Percentiles rank a stretch among this genome's conserved stretches.
These are phyloP conservation scores for Andrena dorsata DNA, from an alignment of 2,888 invertebrate species.

Conservation along the genomic window DNA sequence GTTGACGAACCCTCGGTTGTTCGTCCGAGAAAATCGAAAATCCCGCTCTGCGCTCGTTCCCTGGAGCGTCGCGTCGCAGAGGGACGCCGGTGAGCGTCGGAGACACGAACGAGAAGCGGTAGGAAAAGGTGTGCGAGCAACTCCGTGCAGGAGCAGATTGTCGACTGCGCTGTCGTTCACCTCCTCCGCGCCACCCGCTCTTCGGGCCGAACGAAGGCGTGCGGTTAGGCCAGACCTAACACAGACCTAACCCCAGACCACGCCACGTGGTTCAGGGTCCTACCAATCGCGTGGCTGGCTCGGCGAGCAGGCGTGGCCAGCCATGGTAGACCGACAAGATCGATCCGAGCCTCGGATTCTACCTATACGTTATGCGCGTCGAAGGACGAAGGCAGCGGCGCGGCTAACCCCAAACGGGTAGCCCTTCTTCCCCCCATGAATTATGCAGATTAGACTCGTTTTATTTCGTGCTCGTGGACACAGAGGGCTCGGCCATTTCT, in stretches of 20 bases:
- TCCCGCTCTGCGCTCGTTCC: background rate
- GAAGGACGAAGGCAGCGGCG: conserved; percentile 56
- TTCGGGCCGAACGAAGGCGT: conserved; percentile 41
- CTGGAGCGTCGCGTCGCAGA: conserved; percentile 18
- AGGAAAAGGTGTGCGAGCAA: conserved; percentile 72
- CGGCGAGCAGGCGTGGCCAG: conserved; percentile 50
- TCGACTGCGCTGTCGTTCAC: conserved; percentile 79
- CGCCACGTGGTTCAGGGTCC: conserved; percentile 48
- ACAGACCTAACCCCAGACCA: conserved; percentile 31
- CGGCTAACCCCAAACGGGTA: conserved; percentile 64
- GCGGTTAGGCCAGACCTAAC: conserved; percentile 19
- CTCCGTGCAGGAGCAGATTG: conserved; percentile 80
- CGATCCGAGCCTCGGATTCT: conserved; percentile 60
- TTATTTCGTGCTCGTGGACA: conserved; percentile 63
- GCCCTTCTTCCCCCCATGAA: conserved; percentile 74
- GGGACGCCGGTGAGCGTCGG: conserved; percentile 51
- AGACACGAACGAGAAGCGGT: conserved; percentile 71
- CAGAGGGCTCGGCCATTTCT: conserved; percentile 55
- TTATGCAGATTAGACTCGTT: conserved; percentile 73
- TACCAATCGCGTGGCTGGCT: conserved; percentile 44
- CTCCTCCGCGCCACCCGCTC: conserved; percentile 73
- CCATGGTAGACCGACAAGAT: conserved; percentile 63
- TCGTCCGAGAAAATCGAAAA: background rate
- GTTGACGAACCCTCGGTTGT: background rate
- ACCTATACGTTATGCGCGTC: conserved; percentile 44